Evolutionary conservation across 2,888 invertebrate genomes (phyloP).

Genomic region (Dryocosmus kuriphilus): DNA sequence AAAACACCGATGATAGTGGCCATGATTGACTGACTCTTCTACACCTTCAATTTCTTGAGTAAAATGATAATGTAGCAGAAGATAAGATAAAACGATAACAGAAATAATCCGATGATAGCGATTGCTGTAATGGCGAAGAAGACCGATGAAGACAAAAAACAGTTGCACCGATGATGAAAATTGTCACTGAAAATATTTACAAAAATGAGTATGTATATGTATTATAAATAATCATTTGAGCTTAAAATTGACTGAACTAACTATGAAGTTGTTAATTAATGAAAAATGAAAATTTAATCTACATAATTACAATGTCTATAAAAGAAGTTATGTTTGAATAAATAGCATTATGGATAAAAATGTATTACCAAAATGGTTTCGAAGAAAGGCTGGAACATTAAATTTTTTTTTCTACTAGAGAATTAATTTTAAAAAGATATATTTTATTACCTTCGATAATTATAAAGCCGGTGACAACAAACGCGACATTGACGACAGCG

Average conservation of each 20-base stretch:
- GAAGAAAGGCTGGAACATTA: neutral
- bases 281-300: too few relatives aligned
- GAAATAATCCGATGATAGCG: slow-evolving; percentile 2
- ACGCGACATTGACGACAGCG: slow-evolving; percentile 1
- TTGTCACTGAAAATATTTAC: slow-evolving; percentile 7
- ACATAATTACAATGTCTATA: neutral
- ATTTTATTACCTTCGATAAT: slow-evolving; percentile 17
- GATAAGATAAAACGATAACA: slow-evolving; percentile 30
- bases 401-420: neutral
- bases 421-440: neutral
- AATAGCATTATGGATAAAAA: neutral
- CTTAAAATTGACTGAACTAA: too few relatives aligned
- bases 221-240: neutral
- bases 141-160: slow-evolving; percentile 20
- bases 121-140: slow-evolving; percentile 12
- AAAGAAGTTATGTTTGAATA: neutral
- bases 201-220: neutral
- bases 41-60: neutral
- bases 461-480: slow-evolving; percentile 19
- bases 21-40: neutral
- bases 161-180: slow-evolving; percentile 34
- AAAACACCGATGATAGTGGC: neutral
- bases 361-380: too few relatives aligned
- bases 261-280: too few relatives aligned
- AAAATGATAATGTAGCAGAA: slow-evolving; percentile 12